Base-by-base conservation (phyloP, 2,797 vertebrate species). In the Mormyrops boulengeri region DNA sequence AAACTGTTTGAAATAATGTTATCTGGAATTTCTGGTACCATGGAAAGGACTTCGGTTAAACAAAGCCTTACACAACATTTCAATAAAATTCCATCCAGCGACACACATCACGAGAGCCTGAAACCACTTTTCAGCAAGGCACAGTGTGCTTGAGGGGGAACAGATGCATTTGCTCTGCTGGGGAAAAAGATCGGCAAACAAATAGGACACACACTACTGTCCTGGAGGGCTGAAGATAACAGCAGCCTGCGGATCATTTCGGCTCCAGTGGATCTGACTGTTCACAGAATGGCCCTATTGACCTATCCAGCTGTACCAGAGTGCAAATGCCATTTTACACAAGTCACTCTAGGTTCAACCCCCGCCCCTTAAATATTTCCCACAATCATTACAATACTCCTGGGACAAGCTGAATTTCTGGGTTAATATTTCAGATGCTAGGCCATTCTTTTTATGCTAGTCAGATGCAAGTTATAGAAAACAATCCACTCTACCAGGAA, bases 81-180 rank as follows among this genome's bases (percentile, higher is more conserved):
- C 77, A 47, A 86, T 91, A 49, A 91, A 92, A 91, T 85, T 87
- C 90, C 88, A 92, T 94, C 90, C 95, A 94, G 94, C 93, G 91
- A 91, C 89, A 88, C 91, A 93, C 91, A 91, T 94, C 92, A 89
- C 92, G 91, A 92, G 89, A 90, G 89, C 91, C 91, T 89, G 89
- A 92, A 92, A 92, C 92, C 92, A 94, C 93, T 94, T 94, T 93
- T 93, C 92, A 95, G 93, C 91, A 90, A 93, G 94, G 95, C 95
- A 96, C 95, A 96, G 95, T 95, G 95, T 93, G 92, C 91, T 90
- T 87, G 55, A 94, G 91, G 69, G 90, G 92, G 44, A 92, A 94
- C 91, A 91, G 92, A 94, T 93, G 93, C 93, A 93, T 92, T 93
- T 92, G 93, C 26, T 91, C 90, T 91, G 92, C 92, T 90, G 88